Evolutionary conservation across 2,113 vertebrate species (phyloP).

Genomic region (Dasyurus viverrinus): DNA sequence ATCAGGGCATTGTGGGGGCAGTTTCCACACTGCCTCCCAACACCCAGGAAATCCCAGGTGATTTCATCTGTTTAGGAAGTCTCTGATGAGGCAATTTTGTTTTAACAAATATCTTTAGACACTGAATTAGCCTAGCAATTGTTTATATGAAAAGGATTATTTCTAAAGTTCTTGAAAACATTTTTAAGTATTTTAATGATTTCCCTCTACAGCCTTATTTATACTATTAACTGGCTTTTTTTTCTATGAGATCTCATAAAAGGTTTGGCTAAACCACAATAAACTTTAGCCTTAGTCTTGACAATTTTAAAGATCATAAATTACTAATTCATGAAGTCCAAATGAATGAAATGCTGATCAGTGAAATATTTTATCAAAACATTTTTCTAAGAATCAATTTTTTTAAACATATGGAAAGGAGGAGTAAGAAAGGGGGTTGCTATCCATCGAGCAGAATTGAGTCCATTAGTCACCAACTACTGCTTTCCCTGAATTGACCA

Average conservation of each 20-base stretch:
- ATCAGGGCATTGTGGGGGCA: neutral
- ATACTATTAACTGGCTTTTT: conserved; percentile 5
- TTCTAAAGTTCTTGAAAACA: conserved; percentile 28
- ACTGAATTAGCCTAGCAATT: conserved; percentile 13
- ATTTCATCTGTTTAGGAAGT: neutral
- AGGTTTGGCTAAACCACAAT: conserved; percentile 47
- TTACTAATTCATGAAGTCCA: conserved; percentile 41
- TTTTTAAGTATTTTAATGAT: neutral
- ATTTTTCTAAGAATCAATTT: conserved; percentile 34
- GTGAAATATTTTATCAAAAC: conserved; percentile 43
- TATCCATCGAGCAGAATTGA: conserved; percentile 6
- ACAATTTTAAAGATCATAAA: conserved; percentile 43
- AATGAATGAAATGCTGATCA: conserved; percentile 52
- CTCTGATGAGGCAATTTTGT: neutral
- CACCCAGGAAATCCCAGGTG: neutral
- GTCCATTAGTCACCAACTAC: conserved; percentile 10
- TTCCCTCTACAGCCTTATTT: conserved; percentile 32
- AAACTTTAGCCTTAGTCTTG: conserved; percentile 36
- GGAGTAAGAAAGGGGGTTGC: neutral
- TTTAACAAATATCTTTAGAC: conserved; percentile 18
- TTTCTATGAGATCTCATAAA: conserved; percentile 39
- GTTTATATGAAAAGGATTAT: neutral
- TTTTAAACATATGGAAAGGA: neutral
- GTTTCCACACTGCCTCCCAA: neutral
- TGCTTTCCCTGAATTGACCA: neutral